Percentiles rank a stretch among this genome's conserved stretches.
Evolutionary conservation across 1,140 invertebrate genomes (phyloP).

Genomic region (Bombyx mori): DNA sequence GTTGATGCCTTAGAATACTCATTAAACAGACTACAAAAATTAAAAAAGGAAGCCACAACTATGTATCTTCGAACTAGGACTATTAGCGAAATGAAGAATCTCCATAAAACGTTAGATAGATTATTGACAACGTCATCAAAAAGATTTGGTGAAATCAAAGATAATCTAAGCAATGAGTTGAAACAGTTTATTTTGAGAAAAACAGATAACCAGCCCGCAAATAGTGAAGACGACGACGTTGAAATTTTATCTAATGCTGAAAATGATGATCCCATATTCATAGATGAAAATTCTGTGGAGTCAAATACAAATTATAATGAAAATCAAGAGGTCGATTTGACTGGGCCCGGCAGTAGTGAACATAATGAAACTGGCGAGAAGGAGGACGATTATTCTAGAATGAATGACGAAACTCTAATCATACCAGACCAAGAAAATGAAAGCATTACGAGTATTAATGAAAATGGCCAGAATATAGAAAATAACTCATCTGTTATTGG

Average conservation of each 20-base stretch:
- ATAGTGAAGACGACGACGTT: slow-evolving; percentile 53
- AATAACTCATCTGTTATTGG: too few species aligned
- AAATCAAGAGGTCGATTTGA: slow-evolving; percentile 50
- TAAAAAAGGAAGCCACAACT: slow-evolving; percentile 54
- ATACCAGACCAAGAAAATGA: slow-evolving; percentile 4
- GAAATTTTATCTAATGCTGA: slow-evolving; percentile 56
- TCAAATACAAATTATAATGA: slow-evolving; percentile 36
- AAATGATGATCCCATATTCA: slow-evolving; percentile 65
- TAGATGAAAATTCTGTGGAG: slow-evolving; percentile 67
- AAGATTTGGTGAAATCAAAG: slow-evolving; percentile 54
- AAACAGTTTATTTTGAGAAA: slow-evolving; percentile 58
- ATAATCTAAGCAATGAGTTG: slow-evolving; percentile 59
- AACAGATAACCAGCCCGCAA: slow-evolving; percentile 10
- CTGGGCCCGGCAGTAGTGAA: slow-evolving; percentile 42
- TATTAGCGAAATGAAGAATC: slow-evolving; percentile 48
- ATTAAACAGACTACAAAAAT: slow-evolving; percentile 42
- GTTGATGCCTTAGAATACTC: slow-evolving; percentile 63
- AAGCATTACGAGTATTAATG: slow-evolving; percentile 8
- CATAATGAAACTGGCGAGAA: slow-evolving; percentile 51
- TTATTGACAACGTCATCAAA: slow-evolving; percentile 45
- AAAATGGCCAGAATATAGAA: slow-evolving; percentile 2
- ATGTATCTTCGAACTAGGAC: slow-evolving; percentile 45
- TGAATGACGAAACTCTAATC: slow-evolving; percentile 6
- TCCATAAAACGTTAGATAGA: slow-evolving; percentile 53
- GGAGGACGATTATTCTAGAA: slow-evolving; percentile 18